Base-by-base conservation (phyloP, 2,888 invertebrate species). In the Orthonevra nobilis region DNA sequence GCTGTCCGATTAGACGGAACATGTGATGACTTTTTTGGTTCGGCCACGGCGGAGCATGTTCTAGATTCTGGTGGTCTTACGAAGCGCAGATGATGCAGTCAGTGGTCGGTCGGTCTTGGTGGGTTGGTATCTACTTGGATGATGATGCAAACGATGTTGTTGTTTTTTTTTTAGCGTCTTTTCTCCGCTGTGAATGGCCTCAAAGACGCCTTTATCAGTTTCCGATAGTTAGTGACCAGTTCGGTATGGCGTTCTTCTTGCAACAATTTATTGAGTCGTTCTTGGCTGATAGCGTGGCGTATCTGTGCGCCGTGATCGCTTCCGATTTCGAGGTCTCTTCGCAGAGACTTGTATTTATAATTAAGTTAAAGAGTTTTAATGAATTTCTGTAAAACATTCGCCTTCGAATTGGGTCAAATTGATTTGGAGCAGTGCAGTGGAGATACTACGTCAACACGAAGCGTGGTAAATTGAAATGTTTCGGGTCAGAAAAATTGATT, bases 291-390 rank as follows among this genome's bases (percentile, higher is more conserved):
- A 69, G 12, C 7, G 10, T 19, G 23, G 23, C 44, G 28, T 77
- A 77, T 77, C 77, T 64, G 38, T 70, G 63, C 30, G 3, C 14
- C 34, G 64, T 64, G 77, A 77, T 66, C 64, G 70, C 64, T 77
- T 60, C 64, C 72, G 70, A 77, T 56, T 60, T 10, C 28, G 15
- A n/a, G 28, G 14, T 23, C 42, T 19, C 46, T 26, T 50, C 10
- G 15, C 46, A 34, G 46, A 20, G 34, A 34, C 17, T 32, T 6
- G 52, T 46, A 26, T 6, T 46, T 46, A 7, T 64, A 64, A 77
- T 77, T 77, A 52, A 77, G 28, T 60, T 64, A 60, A 77, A 52
- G 32, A 77, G 64, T 70, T n/a, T n/a, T 52, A 70, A 70, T 77
- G 69, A 60, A 40, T 54, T 77, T 58, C 66, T 58, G 38, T 34